Evolutionary conservation across 2,888 invertebrate species (phyloP).

Genomic region (Xylota sylvarum): DNA sequence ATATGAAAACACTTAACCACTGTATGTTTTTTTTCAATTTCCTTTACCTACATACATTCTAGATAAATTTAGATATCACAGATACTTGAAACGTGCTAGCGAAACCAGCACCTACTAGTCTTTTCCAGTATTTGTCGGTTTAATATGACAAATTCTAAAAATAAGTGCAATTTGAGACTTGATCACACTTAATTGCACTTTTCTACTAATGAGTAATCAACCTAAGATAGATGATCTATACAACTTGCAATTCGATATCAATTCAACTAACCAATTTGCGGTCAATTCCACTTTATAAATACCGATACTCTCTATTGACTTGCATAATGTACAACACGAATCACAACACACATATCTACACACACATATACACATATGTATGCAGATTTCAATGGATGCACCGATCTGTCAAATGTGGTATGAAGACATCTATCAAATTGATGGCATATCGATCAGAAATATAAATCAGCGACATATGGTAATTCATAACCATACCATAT

Average conservation of each 20-base stretch:
- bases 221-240: conserved; percentile 18
- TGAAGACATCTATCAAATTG: not conserved
- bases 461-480: not conserved
- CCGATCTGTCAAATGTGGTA: conserved; percentile 6
- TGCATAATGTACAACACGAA: conserved; percentile 9
- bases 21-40: no score
- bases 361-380: no score
- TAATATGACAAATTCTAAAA: not conserved
- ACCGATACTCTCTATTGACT: conserved; percentile 1
- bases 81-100: not conserved
- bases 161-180: conserved; percentile 50
- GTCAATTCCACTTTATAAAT: conserved; percentile 47
- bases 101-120: not conserved
- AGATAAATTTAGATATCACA: not conserved
- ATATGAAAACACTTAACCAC: no score
- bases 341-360: not conserved
- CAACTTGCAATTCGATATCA: conserved; percentile 54
- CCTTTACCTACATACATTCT: not conserved
- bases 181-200: conserved; percentile 43
- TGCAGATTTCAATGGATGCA: conserved; percentile 10
- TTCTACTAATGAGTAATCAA: conserved; percentile 44
- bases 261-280: conserved; percentile 39
- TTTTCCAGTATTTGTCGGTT: not conserved
- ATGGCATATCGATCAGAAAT: not conserved
- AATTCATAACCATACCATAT: not conserved